Base-by-base conservation (phyloP, 2,888 invertebrate genomes). In the Ennomos fuscantarius region DNA sequence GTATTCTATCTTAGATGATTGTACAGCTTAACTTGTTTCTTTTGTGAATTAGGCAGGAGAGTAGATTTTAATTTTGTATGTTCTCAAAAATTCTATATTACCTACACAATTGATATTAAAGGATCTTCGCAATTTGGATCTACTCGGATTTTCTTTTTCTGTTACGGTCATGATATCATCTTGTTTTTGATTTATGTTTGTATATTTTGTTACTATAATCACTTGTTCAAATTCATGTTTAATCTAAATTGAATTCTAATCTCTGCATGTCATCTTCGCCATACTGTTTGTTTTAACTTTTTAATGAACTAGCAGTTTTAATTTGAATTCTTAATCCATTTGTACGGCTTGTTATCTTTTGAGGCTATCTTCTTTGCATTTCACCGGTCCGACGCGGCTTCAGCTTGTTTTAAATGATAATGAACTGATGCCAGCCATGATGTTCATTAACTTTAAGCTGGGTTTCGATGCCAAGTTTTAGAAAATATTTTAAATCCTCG, bases 211-310 rank as follows among this genome's bases (percentile, higher is more conserved):
- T 12, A 13, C 0, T 34, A 32, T 10, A 13, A 33, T 41, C 34
- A 34, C 24, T 12, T 48, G 51, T 57, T 63, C 55, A 44, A 44
- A 58, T 60, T 55, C 47, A 32, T 54, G 48, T 56, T 54, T 15
- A 45, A 55, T 64, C 55, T 56, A 60, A 62, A 58, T 53, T 55
- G 51, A 39, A 36, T 52, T 57, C 39, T 60, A 58, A 64, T 66
- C 64, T 58, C 12, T 40, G 35, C 44, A 39, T 51, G 60, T 52
- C 51, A 66, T 64, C 63, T 52, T 50, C n/a, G 40, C 39, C 55
- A 55, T 44, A 33, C 35, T 43, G 9, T 41, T 34, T 42, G 9
- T 49, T 48, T 24, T 42, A 8, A 42, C 35, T 45, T 44, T 10
- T 44, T 35, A 36, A 45, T 45, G 35, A 45, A 36, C 15, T 12